These are phyloP conservation scores for Drosophila incognita DNA, from an alignment of 2,888 invertebrate genomes.

Conservation along the genomic window DNA sequence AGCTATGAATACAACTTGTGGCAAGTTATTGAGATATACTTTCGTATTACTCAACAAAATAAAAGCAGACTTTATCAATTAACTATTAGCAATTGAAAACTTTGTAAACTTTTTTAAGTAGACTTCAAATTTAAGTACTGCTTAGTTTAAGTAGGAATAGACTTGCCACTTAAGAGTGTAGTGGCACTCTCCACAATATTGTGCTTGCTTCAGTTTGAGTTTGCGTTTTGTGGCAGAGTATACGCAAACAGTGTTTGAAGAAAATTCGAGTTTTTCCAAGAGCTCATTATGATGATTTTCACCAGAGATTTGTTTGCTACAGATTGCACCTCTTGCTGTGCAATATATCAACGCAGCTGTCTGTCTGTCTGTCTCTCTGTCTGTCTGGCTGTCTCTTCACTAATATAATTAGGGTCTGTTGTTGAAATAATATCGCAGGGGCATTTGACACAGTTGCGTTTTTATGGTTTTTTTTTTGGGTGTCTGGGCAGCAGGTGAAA, in stretches of 20 bases:
- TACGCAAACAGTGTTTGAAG: neutral
- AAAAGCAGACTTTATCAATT: too few species aligned
- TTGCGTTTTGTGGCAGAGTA: conserved; percentile 7
- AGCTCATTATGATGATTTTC: conserved; percentile 73
- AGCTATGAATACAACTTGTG: neutral
- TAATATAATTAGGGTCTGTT: conserved; percentile 76
- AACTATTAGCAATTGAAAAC: too few species aligned
- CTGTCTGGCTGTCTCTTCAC: conserved; percentile 37
- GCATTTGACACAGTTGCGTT: conserved; percentile 72
- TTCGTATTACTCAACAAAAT: neutral
- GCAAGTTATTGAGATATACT: neutral
- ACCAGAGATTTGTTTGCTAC: conserved; percentile 60
- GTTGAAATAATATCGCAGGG: conserved; percentile 62
- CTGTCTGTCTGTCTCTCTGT: conserved; percentile 26
- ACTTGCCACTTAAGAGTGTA: neutral
- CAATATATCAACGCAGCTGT: conserved; percentile 66
- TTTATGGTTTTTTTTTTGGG: conserved; percentile 19
- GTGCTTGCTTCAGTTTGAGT: neutral
- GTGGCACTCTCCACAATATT: neutral
- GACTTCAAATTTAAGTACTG: neutral
- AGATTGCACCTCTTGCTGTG: conserved; percentile 59
- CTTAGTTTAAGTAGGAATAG: neutral
- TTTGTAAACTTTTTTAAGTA: neutral
- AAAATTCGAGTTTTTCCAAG: conserved; percentile 51
- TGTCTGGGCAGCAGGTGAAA: conserved; percentile 55